phyloP scores from a whole-genome alignment of 2,797 vertebrate genomes.

The Hippocampus kuda region DNA sequence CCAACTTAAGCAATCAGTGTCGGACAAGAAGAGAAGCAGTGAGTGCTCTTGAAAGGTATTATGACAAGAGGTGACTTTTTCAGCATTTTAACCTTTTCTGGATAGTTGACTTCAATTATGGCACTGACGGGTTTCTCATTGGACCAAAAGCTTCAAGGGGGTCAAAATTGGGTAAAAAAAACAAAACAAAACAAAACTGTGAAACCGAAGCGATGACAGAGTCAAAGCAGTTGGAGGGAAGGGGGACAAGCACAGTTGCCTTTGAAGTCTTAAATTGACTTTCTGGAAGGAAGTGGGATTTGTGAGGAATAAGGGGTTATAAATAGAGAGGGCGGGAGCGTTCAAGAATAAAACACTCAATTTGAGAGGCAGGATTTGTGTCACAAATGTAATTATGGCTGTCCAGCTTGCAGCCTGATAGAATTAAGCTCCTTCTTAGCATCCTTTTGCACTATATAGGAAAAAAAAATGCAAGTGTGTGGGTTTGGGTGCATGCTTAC shows the following conservation, averaged over 20 bases:
- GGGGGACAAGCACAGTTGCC: conserved; percentile 34
- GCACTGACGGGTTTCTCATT: conserved; percentile 25
- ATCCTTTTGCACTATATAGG: conserved; percentile 29
- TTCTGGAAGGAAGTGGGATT: conserved; percentile 63
- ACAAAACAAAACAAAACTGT: conserved; percentile 2
- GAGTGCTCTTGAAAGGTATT: no score
- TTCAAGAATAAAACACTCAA: conserved; percentile 65
- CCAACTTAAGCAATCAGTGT: background rate
- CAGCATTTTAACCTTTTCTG: conserved; percentile 8
- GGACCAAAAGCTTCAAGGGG: conserved; percentile 44
- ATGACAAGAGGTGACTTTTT: background rate
- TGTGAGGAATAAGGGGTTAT: conserved; percentile 63
- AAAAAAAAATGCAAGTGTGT: background rate
- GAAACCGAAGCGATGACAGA: conserved; percentile 23
- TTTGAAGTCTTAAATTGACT: conserved; percentile 67
- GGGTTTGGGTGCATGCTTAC: background rate
- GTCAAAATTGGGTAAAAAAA: conserved; percentile 8
- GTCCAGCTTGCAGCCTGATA: conserved; percentile 63
- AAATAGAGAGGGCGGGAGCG: conserved; percentile 51
- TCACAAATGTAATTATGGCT: conserved; percentile 71
- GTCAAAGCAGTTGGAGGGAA: conserved; percentile 18
- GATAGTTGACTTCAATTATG: conserved; percentile 30
- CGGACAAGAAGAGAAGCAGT: background rate
- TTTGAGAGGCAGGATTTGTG: conserved; percentile 70
- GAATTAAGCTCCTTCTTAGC: conserved; percentile 63